A percentile compares a stretch with the other conserved stretches of the same genome.
These are phyloP conservation scores for Brachionus sp. DNA, from an alignment of 1,140 invertebrate species.

Conservation along the genomic window DNA sequence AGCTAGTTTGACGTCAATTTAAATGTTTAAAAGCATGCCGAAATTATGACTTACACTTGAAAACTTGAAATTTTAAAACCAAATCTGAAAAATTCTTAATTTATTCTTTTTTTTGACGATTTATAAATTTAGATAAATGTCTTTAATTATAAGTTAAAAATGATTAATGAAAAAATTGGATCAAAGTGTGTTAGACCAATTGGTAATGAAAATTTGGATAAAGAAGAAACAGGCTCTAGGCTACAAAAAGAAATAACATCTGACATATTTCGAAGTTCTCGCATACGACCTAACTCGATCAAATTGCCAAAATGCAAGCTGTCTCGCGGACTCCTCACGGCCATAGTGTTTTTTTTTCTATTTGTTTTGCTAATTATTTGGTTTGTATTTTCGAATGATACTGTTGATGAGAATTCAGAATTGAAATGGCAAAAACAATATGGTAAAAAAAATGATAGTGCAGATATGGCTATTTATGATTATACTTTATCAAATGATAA, in stretches of 20 bases:
- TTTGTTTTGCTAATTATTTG: background rate
- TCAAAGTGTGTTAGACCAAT: background rate
- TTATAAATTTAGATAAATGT: background rate
- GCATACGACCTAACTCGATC: background rate
- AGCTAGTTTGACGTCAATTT: background rate
- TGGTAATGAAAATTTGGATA: background rate
- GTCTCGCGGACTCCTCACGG: constrained; percentile 2
- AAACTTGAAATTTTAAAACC: background rate
- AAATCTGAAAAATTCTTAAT: background rate
- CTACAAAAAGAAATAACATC: background rate
- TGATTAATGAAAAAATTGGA: background rate
- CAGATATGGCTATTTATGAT: background rate
- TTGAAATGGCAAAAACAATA: background rate
- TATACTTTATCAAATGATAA: constrained; percentile 5
- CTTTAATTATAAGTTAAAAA: background rate
- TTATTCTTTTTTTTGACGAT: background rate
- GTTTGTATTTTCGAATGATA: constrained; percentile 39
- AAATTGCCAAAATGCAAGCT: constrained; percentile 22
- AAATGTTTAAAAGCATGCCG: background rate
- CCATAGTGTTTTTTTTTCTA: constrained; percentile 25
- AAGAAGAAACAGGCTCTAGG: background rate
- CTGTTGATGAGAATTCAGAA: background rate
- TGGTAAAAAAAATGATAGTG: background rate
- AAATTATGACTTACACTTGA: background rate
- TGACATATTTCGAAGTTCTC: background rate